These are phyloP conservation scores for Crematogaster levior DNA, from an alignment of 2,888 invertebrate genomes.

Conservation along the genomic window DNA sequence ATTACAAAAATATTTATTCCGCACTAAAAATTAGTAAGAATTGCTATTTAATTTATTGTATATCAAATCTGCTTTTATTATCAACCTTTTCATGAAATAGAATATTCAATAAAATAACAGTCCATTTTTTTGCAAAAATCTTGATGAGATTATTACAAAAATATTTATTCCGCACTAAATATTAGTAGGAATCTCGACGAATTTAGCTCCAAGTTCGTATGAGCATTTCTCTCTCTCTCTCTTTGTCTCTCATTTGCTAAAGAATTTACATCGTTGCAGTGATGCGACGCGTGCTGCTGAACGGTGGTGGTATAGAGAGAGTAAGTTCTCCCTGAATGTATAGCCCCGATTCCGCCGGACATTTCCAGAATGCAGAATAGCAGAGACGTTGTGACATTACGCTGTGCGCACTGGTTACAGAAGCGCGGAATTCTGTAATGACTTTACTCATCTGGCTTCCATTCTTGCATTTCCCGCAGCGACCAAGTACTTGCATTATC, in stretches of 20 bases:
- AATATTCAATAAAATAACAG: neutral
- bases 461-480: constrained; percentile 65
- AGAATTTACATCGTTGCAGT: constrained; percentile 40
- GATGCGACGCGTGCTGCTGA: neutral
- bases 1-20: constrained; percentile 15
- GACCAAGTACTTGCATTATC: constrained; percentile 59
- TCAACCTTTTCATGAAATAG: too few relatives aligned
- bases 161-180: too few relatives aligned
- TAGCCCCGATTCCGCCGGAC: constrained; percentile 63
- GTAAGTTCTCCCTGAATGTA: constrained; percentile 64
- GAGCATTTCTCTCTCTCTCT: too few relatives aligned
- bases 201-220: constrained; percentile 6
- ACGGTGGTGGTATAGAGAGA: constrained; percentile 19
- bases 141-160: neutral
- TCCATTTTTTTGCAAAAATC: neutral
- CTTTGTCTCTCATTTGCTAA: constrained; percentile 43
- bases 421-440: constrained; percentile 75
- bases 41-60: too few relatives aligned
- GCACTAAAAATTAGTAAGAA: constrained; percentile 6
- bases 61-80: too few relatives aligned
- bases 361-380: constrained; percentile 71
- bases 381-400: constrained; percentile 67
- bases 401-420: constrained; percentile 59
- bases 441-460: constrained; percentile 73
- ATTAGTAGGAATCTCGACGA: neutral